Base-by-base conservation (phyloP, 2,888 invertebrate genomes). In the Anticlea derivata region DNA sequence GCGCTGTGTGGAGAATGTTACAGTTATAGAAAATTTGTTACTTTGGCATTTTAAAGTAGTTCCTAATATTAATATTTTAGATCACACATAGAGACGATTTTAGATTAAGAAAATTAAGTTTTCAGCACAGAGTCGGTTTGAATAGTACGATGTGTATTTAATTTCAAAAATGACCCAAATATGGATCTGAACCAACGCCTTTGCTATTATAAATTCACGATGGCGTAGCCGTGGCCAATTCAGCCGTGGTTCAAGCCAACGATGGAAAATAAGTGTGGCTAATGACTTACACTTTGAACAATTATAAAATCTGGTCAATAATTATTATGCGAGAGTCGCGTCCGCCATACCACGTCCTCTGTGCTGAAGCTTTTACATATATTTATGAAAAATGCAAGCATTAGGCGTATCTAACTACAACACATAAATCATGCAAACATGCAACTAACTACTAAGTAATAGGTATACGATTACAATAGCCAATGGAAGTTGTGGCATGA, bases 1-100 rank as follows among this genome's bases (percentile, higher is more conserved):
- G 83, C 64, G 70, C 83, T 83, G 80, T 56, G 58, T 75, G 60
- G 52, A 43, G 12, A 47, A 52, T 45, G 33, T 11, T 17, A 17
- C 27, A 38, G 5, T 27, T 7, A 27, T 35, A 35, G 34, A 13
- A 34, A 12, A n/a, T 0, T 13, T 17, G 1, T 26, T 20, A 17
- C 17, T 4, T 17, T 17, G 17, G 17, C 17, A 17, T 17, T 17
- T n/a, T n/a, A n/a, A n/a, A n/a, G n/a, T n/a, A n/a, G n/a, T n/a
- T n/a, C n/a, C n/a, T n/a, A n/a, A n/a, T n/a, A n/a, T n/a, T n/a
- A n/a, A n/a, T n/a, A n/a, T n/a, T n/a, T n/a, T n/a, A n/a, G n/a
- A n/a, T n/a, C n/a, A n/a, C n/a, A n/a, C n/a, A 11, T 10, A 29
- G 6, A 5, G 29, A 5, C 6, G 8, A 27, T 10, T 7, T 13